Percentiles rank a stretch among this genome's conserved stretches.
Conservation (phyloP, 1,140 invertebrate species). For the Drosophila suzukii region DNA sequence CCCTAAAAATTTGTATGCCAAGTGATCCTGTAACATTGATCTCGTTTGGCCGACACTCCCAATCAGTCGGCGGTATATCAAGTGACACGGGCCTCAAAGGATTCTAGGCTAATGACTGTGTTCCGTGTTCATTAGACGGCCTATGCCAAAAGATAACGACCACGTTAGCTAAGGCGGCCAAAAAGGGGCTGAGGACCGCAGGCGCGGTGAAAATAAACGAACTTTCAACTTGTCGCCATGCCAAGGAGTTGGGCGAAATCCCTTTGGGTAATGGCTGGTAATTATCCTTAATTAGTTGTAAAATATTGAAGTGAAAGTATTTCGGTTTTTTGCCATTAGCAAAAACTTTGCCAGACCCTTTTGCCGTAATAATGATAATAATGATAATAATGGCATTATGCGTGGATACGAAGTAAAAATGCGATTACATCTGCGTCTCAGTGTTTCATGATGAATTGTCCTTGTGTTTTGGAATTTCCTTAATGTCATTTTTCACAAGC, state of each 20-base stretch:
- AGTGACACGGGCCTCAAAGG: constrained; percentile 20
- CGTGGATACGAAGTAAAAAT: constrained; percentile 36
- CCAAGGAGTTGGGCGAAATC: constrained; percentile 20
- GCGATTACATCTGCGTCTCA: constrained; percentile 40
- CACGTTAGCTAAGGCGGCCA: constrained; percentile 1
- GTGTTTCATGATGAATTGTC: constrained; percentile 56
- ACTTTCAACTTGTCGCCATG: constrained; percentile 55
- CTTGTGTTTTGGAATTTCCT: neutral
- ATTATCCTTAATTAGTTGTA: constrained; percentile 82
- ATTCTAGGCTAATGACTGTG: constrained; percentile 9
- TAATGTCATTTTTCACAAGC: constrained; percentile 29
- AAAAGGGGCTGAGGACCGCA: constrained; percentile 2
- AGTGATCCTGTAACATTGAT: neutral
- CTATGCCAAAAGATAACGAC: constrained; percentile 18
- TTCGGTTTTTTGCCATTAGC: constrained; percentile 55
- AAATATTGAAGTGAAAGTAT: constrained; percentile 77
- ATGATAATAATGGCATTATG: constrained; percentile 37
- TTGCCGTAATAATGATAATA: constrained; percentile 43
- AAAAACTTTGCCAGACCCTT: constrained; percentile 48
- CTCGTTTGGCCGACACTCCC: constrained; percentile 1
- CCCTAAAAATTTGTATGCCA: neutral
- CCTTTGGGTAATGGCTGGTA: constrained; percentile 70
- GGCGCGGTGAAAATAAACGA: neutral
- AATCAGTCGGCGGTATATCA: constrained; percentile 23
- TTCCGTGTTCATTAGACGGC: constrained; percentile 39